Evolutionary conservation across 2,888 invertebrate species (phyloP), one percentile per base, ranked within the genome.

Genomic region (Atethmia centrago): DNA sequence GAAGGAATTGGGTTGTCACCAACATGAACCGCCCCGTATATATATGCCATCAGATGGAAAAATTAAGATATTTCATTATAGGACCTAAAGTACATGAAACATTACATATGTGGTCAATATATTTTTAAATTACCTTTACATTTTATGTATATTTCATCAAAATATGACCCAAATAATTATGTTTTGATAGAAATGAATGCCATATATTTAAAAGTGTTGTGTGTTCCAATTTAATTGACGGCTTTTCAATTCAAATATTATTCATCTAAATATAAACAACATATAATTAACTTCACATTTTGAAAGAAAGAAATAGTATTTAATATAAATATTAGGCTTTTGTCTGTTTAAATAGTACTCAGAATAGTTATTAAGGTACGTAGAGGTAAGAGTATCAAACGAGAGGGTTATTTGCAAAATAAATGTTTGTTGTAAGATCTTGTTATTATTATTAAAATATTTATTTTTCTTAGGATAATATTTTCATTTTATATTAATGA

Each of bases 11-110:
- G 74, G 65, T 16, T 16, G 25, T 25, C 86, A 85, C 42, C 67
- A 72, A 21, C 84, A 85, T 42, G 66, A 25, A 1, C 85, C 84
- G 8, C 81, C 83, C 0, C 25, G 4, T 3, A 31, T 78, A 25
- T 31, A 62, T 64, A 55, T 65, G 31, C 64, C 72, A 14, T 0
- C 77, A 10, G 31, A 69, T 25, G 80, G 77, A 2, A 16, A 45
- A 25, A 19, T 1, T 10, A 3, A 19, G 19, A 49, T 70, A 51
- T 61, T 62, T 51, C 58, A 45, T 19, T 58, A 25, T 74, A 69
- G 47, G 45, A 31, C 55, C 10, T 71, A 66, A 61, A 25, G 9
- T 65, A 51, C 5, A 47, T 28, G 25, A n/a, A 71, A 3, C n/a
- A 42, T 40, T 10, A 56, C n/a, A 49, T 14, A 28, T 25, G 21